Evolutionary conservation across 2,888 invertebrate species (phyloP).

Genomic region (Orthosia gracilis): DNA sequence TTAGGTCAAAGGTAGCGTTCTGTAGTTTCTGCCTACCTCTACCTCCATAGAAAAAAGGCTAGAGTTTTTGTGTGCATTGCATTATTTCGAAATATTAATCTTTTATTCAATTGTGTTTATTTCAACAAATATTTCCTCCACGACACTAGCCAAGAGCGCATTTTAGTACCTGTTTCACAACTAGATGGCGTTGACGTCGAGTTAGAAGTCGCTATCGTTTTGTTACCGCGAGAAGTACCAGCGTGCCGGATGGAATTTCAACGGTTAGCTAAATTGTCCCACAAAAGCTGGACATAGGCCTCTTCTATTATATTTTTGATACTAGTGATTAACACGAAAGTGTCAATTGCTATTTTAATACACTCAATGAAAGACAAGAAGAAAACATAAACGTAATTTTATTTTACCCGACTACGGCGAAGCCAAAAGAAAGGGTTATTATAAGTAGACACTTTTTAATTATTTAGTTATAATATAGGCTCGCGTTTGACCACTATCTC

Average conservation of each 20-base stretch:
- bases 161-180: neutral
- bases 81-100: too few species aligned
- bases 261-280: neutral
- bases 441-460: too few species aligned
- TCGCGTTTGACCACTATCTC: too few species aligned
- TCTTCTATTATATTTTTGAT: slow-evolving; percentile 9
- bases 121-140: neutral
- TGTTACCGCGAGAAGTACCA: neutral
- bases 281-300: slow-evolving; percentile 17
- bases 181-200: slow-evolving; percentile 15
- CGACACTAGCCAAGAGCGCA: neutral
- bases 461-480: too few species aligned
- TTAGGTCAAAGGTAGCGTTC: too few species aligned
- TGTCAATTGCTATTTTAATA: neutral
- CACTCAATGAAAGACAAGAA: too few species aligned
- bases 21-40: too few species aligned
- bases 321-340: neutral
- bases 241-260: neutral
- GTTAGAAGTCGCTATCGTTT: slow-evolving; percentile 12
- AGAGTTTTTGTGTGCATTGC: too few species aligned
- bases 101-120: neutral
- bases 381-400: too few species aligned
- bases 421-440: too few species aligned
- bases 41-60: too few species aligned
- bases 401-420: too few species aligned